Conservation (phyloP, 2,797 vertebrate genomes). For the Ataeniobius toweri region DNA sequence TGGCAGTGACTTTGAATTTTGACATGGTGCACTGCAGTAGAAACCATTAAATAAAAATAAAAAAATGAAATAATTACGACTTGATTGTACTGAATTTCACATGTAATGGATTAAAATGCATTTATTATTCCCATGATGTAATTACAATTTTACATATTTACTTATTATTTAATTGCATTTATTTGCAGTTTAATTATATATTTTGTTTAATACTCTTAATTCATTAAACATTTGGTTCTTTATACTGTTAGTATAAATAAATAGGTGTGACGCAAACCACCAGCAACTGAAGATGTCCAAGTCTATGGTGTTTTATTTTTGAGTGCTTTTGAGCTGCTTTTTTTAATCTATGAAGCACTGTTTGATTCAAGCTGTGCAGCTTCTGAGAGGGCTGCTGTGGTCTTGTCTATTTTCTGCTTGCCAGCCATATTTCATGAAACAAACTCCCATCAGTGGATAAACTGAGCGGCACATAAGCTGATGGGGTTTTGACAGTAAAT, state of each 20-base stretch:
- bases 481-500: slow-evolving; percentile 27
- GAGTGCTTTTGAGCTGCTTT: slow-evolving; percentile 13
- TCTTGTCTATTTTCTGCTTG: slow-evolving; percentile 32
- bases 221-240: not conserved
- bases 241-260: not conserved
- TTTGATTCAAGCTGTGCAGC: slow-evolving; percentile 28
- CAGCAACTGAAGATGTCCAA: not conserved
- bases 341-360: slow-evolving; percentile 21
- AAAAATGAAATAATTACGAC: not conserved
- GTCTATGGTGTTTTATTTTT: slow-evolving; percentile 6
- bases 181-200: not conserved
- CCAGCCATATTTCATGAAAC: slow-evolving; percentile 30
- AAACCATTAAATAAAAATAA: not conserved
- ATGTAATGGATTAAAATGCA: not conserved
- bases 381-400: slow-evolving; percentile 7
- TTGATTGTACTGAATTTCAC: not conserved
- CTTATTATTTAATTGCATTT: not conserved
- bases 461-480: slow-evolving; percentile 13
- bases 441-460: slow-evolving; percentile 19
- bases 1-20: not conserved
- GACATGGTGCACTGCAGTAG: not conserved
- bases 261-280: not conserved
- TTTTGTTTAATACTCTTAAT: not conserved
- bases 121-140: not conserved
- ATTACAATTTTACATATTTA: not conserved